Percentiles rank a stretch among this genome's conserved stretches.
Evolutionary conservation across 2,113 vertebrate species (phyloP).

Genomic region (Corythornis cristatus): DNA sequence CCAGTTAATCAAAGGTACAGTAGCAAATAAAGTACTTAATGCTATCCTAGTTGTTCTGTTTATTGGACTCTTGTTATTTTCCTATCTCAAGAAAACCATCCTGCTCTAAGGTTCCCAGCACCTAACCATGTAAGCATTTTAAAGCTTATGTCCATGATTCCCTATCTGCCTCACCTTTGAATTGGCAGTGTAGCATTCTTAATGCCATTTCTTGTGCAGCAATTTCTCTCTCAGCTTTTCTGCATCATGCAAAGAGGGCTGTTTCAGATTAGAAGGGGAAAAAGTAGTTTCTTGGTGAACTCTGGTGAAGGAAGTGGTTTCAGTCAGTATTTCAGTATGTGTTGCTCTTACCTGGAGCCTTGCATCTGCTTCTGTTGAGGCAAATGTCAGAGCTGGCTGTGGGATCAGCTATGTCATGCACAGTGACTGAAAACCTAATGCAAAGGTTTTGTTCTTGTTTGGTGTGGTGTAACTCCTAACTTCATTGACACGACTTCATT

Average conservation of each 20-base stretch:
- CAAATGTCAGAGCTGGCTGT: not conserved
- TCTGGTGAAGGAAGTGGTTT: not conserved
- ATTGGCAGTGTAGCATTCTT: not conserved
- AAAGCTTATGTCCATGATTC: not conserved
- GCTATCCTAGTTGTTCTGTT: not conserved
- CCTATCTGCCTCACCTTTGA: not conserved
- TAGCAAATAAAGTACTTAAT: constrained; percentile 2
- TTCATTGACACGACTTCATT: not conserved
- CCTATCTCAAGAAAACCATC: not conserved
- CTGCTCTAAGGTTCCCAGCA: not conserved
- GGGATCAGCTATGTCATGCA: not conserved
- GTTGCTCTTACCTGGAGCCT: not conserved
- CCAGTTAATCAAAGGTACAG: not conserved
- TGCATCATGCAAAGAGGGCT: not conserved
- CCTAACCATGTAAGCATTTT: not conserved
- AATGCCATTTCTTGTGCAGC: not conserved
- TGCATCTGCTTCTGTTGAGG: not conserved
- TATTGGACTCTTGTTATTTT: not conserved
- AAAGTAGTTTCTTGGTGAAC: not conserved
- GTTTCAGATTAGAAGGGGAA: not conserved
- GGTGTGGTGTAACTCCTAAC: not conserved
- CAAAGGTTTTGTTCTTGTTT: constrained; percentile 17
- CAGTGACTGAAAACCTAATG: not conserved
- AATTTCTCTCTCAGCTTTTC: not conserved
- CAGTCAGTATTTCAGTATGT: not conserved